phyloP scores from a whole-genome alignment of 2,797 vertebrate genomes.

The Pseudomugil gertrudae region DNA sequence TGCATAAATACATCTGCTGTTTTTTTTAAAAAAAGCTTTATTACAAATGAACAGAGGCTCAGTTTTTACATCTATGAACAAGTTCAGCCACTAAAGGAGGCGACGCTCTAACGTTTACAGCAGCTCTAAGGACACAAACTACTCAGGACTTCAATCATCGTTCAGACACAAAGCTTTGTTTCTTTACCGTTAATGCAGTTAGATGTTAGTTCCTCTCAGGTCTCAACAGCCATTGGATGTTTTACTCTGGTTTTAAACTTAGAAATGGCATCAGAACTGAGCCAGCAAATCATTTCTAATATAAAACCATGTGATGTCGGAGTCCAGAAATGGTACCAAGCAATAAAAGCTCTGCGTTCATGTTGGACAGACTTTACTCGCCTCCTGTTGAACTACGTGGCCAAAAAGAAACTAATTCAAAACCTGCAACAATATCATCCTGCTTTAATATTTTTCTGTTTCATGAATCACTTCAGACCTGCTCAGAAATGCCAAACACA shows the following conservation, averaged over 20 bases:
- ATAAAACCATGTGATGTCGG: too few relatives aligned
- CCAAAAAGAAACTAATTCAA: too few relatives aligned
- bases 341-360: too few relatives aligned
- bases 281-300: not conserved
- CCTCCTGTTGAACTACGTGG: too few relatives aligned
- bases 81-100: slow-evolving; percentile 41
- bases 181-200: not conserved
- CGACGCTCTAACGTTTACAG: slow-evolving; percentile 45
- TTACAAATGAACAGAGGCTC: slow-evolving; percentile 65
- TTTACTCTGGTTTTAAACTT: not conserved
- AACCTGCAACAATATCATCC: too few relatives aligned
- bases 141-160: slow-evolving; percentile 15
- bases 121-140: slow-evolving; percentile 55
- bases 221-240: too few relatives aligned
- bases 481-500: too few relatives aligned
- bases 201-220: too few relatives aligned
- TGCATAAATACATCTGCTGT: not conserved
- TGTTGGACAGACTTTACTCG: too few relatives aligned
- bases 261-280: not conserved
- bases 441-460: too few relatives aligned
- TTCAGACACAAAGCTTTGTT: not conserved
- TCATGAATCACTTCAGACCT: too few relatives aligned
- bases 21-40: slow-evolving; percentile 68
- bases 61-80: slow-evolving; percentile 70
- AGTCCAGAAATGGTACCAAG: too few relatives aligned